Base-by-base conservation (phyloP, 2,113 vertebrate genomes). In the Choloepus hoffmanni region DNA sequence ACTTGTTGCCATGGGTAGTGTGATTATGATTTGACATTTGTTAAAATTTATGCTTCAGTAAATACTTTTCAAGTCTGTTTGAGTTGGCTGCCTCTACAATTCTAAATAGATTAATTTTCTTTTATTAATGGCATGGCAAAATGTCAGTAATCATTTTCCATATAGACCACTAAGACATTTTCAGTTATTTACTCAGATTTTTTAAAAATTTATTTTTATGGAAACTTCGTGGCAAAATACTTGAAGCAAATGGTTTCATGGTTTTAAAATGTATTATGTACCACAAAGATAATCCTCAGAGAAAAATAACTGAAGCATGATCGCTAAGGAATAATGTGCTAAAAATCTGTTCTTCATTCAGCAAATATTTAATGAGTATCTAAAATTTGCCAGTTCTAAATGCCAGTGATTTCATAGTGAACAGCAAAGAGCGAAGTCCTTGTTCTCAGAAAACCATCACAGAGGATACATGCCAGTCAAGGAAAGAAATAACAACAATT, bases 191-290 rank as follows among this genome's bases (percentile, higher is more conserved):
- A 43, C 14, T 67, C 33, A 33, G 10, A 67, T 55, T 81, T 82
- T 55, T 87, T 68, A 55, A 63, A 1, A 43, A 78, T 36, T 13
- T 2, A 13, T 24, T 50, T 74, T 83, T 58, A 65, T 58, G 21
- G 33, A 33, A n/a, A 88, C 58, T 50, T 15, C 28, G 11, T 73
- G 55, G 53, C 26, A 96, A 92, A 95, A 77, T 81, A n/a, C 78
- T 55, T 83, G 33, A 94, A 43, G 30, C 50, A 76, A 86, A 77
- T 40, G 2, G 3, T 78, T 82, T 93, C 48, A 79, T 14, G 79
- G 19, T 84, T 92, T 84, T 68, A 87, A 88, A 45, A 79, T 40
- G 16, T 92, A 14, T 36, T 30, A 58, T 43, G 23, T 24, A 43
- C 8, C 36, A 81, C 5, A 92, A 77, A 94, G 12, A 76, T 18